Conservation (phyloP, 1,140 invertebrate genomes). For the Eubasilissa regina region DNA sequence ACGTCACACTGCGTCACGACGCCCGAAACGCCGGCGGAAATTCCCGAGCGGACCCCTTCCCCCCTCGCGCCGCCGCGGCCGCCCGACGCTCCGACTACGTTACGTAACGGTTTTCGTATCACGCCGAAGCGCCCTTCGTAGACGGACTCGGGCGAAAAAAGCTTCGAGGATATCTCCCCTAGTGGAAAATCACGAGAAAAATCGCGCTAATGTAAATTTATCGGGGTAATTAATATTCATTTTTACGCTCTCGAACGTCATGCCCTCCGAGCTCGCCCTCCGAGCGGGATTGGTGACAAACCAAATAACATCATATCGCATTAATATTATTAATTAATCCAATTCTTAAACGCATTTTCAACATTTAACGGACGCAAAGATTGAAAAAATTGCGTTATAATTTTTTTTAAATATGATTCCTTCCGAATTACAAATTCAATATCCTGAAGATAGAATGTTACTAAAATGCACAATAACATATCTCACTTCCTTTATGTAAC, state of each 20-base stretch:
- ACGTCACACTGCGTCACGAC: slow-evolving; percentile 74
- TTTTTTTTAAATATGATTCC: no score
- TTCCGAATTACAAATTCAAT: no score
- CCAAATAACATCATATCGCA: no score
- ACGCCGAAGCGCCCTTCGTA: slow-evolving; percentile 3
- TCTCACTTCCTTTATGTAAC: no score
- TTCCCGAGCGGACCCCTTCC: slow-evolving; percentile 60
- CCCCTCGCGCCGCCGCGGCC: not conserved
- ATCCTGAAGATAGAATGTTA: not conserved
- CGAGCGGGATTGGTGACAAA: no score
- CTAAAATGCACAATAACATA: not conserved
- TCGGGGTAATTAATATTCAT: not conserved
- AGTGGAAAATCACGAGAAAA: not conserved
- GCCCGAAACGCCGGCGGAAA: slow-evolving; percentile 66
- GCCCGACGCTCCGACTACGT: not conserved
- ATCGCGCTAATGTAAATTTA: not conserved
- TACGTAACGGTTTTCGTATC: slow-evolving; percentile 39
- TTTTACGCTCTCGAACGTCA: no score
- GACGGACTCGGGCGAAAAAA: slow-evolving; percentile 6
- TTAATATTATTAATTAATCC: no score
- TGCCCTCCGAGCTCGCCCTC: no score
- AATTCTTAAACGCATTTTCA: no score
- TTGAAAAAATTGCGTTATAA: no score
- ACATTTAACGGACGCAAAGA: no score
- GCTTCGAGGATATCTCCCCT: slow-evolving; percentile 5